phyloP scores from a whole-genome alignment of 30 jellyfish, hydroid and myxozoan genomes.

The Mastigias papua region DNA sequence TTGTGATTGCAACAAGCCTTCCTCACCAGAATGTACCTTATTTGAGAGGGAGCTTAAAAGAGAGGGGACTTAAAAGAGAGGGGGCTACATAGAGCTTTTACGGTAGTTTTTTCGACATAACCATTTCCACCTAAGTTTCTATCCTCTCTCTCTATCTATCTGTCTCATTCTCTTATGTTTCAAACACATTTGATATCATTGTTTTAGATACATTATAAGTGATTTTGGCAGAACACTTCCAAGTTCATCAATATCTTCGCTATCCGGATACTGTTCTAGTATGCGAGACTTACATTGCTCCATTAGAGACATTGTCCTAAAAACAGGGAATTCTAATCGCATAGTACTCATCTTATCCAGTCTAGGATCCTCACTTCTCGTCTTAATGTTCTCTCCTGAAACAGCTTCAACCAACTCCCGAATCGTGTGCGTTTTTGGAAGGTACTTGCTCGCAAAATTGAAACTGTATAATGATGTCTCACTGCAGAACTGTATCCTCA shows the following conservation, averaged over 20 bases:
- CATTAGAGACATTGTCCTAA: slow-evolving; percentile 24
- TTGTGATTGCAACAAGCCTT: too few species aligned
- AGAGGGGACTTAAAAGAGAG: too few species aligned
- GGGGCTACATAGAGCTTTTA: too few species aligned
- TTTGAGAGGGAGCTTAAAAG: too few species aligned
- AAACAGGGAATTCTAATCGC: slow-evolving; percentile 31
- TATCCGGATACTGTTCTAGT: not conserved
- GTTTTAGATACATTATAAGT: not conserved
- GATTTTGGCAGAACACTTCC: slow-evolving; percentile 18
- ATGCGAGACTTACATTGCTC: slow-evolving; percentile 38
- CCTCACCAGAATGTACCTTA: too few species aligned
- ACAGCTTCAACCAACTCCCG: slow-evolving; percentile 26
- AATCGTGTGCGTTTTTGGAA: slow-evolving; percentile 36
- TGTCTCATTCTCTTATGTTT: not conserved
- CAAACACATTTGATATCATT: not conserved
- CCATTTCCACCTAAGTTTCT: too few species aligned
- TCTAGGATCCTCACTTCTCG: not conserved
- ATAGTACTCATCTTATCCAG: not conserved
- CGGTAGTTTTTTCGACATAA: too few species aligned
- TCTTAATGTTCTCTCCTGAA: not conserved
- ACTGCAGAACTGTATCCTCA: slow-evolving; percentile 24
- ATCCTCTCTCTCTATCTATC: not conserved
- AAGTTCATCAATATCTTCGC: slow-evolving; percentile 1
- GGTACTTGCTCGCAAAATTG: slow-evolving; percentile 27
- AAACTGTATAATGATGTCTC: slow-evolving; percentile 34